Evolutionary conservation across 2,797 vertebrate genomes (phyloP).

Genomic region (Echeneis naucrates): DNA sequence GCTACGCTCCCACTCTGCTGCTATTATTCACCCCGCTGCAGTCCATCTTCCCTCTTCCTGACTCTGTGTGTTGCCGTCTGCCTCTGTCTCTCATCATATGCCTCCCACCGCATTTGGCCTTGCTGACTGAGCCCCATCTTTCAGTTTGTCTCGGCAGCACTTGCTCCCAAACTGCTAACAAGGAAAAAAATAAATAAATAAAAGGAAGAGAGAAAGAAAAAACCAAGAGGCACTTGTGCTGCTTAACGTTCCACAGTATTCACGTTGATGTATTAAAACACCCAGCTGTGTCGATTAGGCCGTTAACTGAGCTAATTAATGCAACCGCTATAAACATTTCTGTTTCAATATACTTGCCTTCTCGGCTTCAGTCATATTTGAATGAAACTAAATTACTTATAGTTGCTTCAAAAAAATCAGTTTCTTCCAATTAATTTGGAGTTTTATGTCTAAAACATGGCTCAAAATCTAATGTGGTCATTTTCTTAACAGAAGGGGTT

Average conservation of each 20-base stretch:
- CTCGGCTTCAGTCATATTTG: neutral
- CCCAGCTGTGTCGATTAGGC: constrained; percentile 27
- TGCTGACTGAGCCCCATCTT: constrained; percentile 59
- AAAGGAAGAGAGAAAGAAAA: neutral
- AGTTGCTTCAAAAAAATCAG: neutral
- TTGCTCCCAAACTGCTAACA: constrained; percentile 24
- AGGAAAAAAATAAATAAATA: neutral
- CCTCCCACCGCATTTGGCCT: constrained; percentile 63
- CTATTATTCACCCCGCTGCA: constrained; percentile 52
- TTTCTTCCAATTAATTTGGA: neutral
- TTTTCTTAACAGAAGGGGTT: constrained; percentile 1
- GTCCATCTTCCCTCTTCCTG: constrained; percentile 43
- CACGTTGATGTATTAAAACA: constrained; percentile 29
- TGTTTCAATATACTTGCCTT: constrained; percentile 16
- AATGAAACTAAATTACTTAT: constrained; percentile 2
- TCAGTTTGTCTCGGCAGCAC: constrained; percentile 32
- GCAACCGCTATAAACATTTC: constrained; percentile 34
- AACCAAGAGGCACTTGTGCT: constrained; percentile 6
- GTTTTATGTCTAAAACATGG: neutral
- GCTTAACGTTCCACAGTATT: constrained; percentile 26
- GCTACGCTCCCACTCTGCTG: constrained; percentile 39
- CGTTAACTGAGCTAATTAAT: constrained; percentile 47
- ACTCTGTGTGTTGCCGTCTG: constrained; percentile 40
- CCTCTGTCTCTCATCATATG: constrained; percentile 58
- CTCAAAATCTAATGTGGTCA: neutral